Base-by-base conservation (phyloP, 2,113 vertebrate genomes). In the Monopterus albus region DNA sequence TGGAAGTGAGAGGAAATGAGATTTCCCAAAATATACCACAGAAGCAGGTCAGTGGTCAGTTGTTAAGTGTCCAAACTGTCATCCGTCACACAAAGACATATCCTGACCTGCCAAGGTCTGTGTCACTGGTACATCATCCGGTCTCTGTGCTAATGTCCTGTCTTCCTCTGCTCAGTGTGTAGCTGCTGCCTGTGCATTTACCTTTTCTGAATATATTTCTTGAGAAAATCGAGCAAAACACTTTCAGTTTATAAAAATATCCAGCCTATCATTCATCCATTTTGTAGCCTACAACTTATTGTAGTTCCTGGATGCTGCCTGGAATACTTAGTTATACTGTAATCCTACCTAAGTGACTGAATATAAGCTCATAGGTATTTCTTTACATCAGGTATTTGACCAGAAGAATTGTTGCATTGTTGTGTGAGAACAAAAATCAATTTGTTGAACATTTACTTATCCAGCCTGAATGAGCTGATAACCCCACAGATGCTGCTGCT, bases 1-100 rank as follows among this genome's bases (percentile, higher is more conserved):
- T 53, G 39, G 55, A 79, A 78, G 69, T 21, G 29, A 65, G 72
- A 87, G 87, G 87, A 92, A 90, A 92, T 91, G 29, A 87, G 72
- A 85, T 87, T 83, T 83, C 89, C 80, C 58, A 84, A 88, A 89
- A 90, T 92, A 90, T 58, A 80, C 72, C 60, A 17, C 51, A 59
- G 78, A 83, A 84, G 43, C 73, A 79, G 86, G 86, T 87, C 87
- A 87, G 49, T 66, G 67, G 64, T 52, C 78, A 84, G 72, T 85
- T 84, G 85, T 88, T 81, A 87, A 64, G 40, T 84, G 84, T 86
- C 87, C 70, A 79, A 82, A 65, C 84, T 89, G 76, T 85, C 83
- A 87, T 85, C 71, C 42, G 46, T 87, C 81, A 84, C 51, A 65
- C 59, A 79, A 75, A 84, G 79, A 79, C 79, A 76, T 43, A 49